Evolutionary conservation across 2,888 invertebrate species (phyloP), one percentile per base, ranked within the genome.

Genomic region (Laothoe populi): DNA sequence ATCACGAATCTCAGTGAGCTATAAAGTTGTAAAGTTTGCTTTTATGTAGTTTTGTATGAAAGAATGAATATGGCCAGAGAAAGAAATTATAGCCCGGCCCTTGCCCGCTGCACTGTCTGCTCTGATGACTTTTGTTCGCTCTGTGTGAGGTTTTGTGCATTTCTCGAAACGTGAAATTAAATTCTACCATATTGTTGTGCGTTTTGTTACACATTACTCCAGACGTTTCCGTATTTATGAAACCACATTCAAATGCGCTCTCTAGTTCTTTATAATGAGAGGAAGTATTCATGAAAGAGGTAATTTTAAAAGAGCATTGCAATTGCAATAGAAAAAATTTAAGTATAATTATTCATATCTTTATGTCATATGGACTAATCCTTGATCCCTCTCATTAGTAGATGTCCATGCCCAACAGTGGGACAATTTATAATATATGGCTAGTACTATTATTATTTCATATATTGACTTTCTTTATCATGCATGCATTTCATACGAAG

Each of bases 111-210:
- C 2, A 24, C 60, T 60, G 58, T 66, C 70, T 65, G 57, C 57
- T 48, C 48, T 42, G 49, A 45, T 58, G 63, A 68, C 67, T 75
- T 75, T 70, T 66, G 70, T 73, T 69, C 65, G 31, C 71, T 75
- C 72, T 70, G 73, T 71, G 64, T 69, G 64, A 64, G 64, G 66
- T 66, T 63, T 61, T 64, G 65, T 75, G 70, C 71, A 77, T 71
- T 72, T 74, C 68, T 70, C 69, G 64, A 68, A 70, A 60, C 66
- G 53, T 60, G 66, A 66, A 65, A 73, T 72, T 71, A 71, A 72
- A 69, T 77, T 73, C 65, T 63, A 65, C 64, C 60, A 60, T 58
- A 46, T 60, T 44, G 63, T 63, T 66, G n/a, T 19, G 49, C 19
- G 19, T 71, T 70, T 65, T 64, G 59, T 66, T 65, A 53, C 59